Conservation (phyloP, 2,888 invertebrate genomes). For the Rapana venosa region DNA sequence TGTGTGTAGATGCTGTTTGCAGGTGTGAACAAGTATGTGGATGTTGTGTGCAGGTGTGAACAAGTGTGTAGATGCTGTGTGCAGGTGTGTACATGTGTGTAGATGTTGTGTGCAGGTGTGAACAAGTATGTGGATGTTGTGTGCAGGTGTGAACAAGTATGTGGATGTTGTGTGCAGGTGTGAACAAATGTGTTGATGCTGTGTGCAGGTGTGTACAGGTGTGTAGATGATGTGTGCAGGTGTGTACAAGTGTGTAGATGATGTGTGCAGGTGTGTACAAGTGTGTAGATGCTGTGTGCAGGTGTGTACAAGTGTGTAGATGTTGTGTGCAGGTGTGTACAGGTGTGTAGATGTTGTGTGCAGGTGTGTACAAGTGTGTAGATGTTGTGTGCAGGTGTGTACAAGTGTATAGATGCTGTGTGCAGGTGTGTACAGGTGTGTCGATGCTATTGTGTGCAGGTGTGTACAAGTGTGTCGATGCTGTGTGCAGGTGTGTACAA, state of each 20-base stretch:
- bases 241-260: too few relatives aligned
- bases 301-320: too few relatives aligned
- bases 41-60: constrained; percentile 60
- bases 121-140: too few relatives aligned
- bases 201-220: constrained; percentile 64
- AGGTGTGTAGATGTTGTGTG: too few relatives aligned
- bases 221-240: constrained; percentile 53
- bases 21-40: too few relatives aligned
- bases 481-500: constrained; percentile 61
- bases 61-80: too few relatives aligned
- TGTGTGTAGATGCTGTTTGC: too few relatives aligned
- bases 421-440: constrained; percentile 68
- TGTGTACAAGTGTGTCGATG: too few relatives aligned
- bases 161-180: constrained; percentile 56
- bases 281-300: constrained; percentile 47
- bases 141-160: constrained; percentile 66
- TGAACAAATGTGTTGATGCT: too few relatives aligned
- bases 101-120: constrained; percentile 60
- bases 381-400: constrained; percentile 60
- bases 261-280: constrained; percentile 61
- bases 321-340: constrained; percentile 60
- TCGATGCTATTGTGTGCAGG: constrained; percentile 53
- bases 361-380: too few relatives aligned
- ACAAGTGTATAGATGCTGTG: too few relatives aligned
- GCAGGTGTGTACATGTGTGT: too few relatives aligned